Evolutionary conservation across 1,140 invertebrate genomes (phyloP).

Genomic region (Heterodera carotae): DNA sequence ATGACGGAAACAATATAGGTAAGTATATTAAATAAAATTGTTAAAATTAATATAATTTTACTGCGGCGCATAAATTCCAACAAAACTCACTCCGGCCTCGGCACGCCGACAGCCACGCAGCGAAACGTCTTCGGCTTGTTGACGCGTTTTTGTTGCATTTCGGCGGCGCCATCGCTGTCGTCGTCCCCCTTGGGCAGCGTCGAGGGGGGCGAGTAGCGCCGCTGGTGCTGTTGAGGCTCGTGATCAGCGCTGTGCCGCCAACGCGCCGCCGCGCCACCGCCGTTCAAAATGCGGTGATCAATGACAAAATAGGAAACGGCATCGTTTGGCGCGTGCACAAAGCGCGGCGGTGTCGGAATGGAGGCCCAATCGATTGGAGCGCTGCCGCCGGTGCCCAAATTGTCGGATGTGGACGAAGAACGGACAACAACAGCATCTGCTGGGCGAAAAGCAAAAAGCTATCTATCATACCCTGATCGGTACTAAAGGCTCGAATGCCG

Average conservation of each 20-base stretch:
- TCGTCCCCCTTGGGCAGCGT: background rate
- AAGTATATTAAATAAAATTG: too few species aligned
- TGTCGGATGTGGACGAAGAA: background rate
- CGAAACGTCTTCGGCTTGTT: constrained; percentile 52
- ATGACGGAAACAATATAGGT: too few species aligned
- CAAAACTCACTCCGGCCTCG: constrained; percentile 49
- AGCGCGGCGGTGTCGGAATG: constrained; percentile 61
- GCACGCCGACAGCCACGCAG: constrained; percentile 58
- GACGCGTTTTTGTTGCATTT: too few species aligned
- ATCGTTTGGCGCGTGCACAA: constrained; percentile 55
- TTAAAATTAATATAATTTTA: too few species aligned
- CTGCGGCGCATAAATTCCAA: constrained; percentile 1
- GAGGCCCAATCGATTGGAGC: constrained; percentile 53
- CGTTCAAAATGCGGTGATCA: constrained; percentile 37
- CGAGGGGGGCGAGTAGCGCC: constrained; percentile 1
- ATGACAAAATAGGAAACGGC: constrained; percentile 56
- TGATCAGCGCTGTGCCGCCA: background rate
- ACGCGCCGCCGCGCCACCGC: constrained; percentile 9
- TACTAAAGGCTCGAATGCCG: too few species aligned
- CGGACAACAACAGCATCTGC: background rate
- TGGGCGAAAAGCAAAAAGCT: background rate
- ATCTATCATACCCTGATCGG: too few species aligned
- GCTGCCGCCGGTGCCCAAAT: background rate
- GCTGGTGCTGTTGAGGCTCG: background rate
- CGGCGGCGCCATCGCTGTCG: background rate